Evolutionary conservation across 2,797 vertebrate species (phyloP).

Genomic region (Poeciliopsis presidionis): DNA sequence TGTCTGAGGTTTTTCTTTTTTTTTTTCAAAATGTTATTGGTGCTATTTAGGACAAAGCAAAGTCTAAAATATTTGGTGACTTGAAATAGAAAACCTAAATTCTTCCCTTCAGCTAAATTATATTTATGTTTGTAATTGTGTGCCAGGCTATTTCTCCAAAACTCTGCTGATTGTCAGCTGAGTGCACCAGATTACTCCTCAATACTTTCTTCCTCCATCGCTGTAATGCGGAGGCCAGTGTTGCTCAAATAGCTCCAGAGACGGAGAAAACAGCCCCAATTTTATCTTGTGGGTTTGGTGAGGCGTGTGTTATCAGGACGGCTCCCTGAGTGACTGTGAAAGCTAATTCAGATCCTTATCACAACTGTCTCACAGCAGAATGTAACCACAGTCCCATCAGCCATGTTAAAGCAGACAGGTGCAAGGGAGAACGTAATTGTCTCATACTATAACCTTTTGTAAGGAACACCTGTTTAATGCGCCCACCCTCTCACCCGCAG

Average conservation of each 20-base stretch:
- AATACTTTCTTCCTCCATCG: slow-evolving; percentile 27
- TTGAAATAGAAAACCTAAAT: neutral
- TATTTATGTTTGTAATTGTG: slow-evolving; percentile 29
- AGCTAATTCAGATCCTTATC: slow-evolving; percentile 84
- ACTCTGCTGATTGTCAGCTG: slow-evolving; percentile 17
- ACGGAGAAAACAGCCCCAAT: slow-evolving; percentile 73
- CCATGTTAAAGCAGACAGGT: slow-evolving; percentile 68
- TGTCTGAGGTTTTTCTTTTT: neutral
- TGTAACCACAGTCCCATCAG: slow-evolving; percentile 65
- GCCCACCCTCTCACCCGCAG: neutral
- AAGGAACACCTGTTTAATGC: slow-evolving; percentile 67
- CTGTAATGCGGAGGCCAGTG: slow-evolving; percentile 57
- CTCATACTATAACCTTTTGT: slow-evolving; percentile 72
- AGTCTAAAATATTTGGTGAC: neutral
- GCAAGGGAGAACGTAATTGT: slow-evolving; percentile 71
- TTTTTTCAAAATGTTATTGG: slow-evolving; percentile 5
- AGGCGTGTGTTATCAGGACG: slow-evolving; percentile 73
- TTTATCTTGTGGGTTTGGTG: slow-evolving; percentile 71
- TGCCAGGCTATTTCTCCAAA: slow-evolving; percentile 18
- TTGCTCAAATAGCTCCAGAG: slow-evolving; percentile 70
- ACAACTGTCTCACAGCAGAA: slow-evolving; percentile 68
- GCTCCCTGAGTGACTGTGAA: slow-evolving; percentile 72
- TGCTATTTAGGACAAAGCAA: slow-evolving; percentile 25
- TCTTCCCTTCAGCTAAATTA: slow-evolving; percentile 25
- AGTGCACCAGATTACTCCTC: slow-evolving; percentile 29